Conservation (phyloP, 2,113 vertebrate genomes). For the Microcebus lehilahytsara region DNA sequence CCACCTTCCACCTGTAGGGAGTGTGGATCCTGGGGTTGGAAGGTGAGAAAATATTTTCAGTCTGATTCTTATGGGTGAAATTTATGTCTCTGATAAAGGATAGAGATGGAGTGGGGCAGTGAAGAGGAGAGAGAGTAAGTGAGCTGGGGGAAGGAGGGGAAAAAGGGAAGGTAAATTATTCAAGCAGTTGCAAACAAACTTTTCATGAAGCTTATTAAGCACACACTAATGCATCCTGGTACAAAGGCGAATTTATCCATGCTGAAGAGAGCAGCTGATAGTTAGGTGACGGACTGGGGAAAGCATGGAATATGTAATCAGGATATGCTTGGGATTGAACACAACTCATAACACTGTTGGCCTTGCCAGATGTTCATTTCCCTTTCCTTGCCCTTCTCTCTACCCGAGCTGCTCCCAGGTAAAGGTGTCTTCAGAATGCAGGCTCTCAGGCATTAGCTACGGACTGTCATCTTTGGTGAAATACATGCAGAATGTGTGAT, state of each 20-base stretch:
- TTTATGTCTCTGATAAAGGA: slow-evolving; percentile 47
- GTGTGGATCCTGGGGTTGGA: not conserved
- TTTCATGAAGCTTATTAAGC: slow-evolving; percentile 77
- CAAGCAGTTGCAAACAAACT: slow-evolving; percentile 69
- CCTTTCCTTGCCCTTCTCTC: slow-evolving; percentile 58
- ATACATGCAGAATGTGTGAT: slow-evolving; percentile 69
- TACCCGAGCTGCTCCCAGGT: slow-evolving; percentile 36
- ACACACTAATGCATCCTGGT: slow-evolving; percentile 72
- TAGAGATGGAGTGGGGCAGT: not conserved
- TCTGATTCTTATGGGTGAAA: slow-evolving; percentile 67
- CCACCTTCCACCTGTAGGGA: slow-evolving; percentile 12
- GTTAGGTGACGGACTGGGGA: slow-evolving; percentile 72
- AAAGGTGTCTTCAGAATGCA: slow-evolving; percentile 76
- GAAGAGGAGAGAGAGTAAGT: slow-evolving; percentile 35
- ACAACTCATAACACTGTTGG: slow-evolving; percentile 78
- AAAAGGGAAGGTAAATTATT: not conserved
- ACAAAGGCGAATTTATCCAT: slow-evolving; percentile 51
- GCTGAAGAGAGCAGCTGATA: slow-evolving; percentile 69
- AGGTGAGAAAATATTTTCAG: not conserved
- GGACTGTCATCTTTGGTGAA: slow-evolving; percentile 77
- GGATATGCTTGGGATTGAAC: slow-evolving; percentile 79
- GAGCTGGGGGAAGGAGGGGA: not conserved
- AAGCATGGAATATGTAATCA: slow-evolving; percentile 79
- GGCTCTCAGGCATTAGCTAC: slow-evolving; percentile 53
- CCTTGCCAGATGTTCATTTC: slow-evolving; percentile 78